Evolutionary conservation across 2,113 vertebrate genomes (phyloP), one percentile per base, ranked within the genome.

Genomic region (Girardinichthys multiradiatus): DNA sequence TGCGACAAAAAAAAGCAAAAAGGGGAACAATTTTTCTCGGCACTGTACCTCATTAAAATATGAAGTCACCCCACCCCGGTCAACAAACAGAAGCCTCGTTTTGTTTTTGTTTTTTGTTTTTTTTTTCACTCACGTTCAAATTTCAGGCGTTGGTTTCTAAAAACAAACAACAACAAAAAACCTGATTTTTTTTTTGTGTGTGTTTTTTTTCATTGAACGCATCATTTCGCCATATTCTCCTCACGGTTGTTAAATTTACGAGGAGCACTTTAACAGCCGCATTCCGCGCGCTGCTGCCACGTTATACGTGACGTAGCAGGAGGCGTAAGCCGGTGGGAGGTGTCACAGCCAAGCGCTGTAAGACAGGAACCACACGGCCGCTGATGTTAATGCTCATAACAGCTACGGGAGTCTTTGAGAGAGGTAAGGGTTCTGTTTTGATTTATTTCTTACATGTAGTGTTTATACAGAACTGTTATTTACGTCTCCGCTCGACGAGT

Each of bases 241-340:
- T 24, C 1, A n/a, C 24, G 17, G 13, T 9, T 1, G 17, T 3
- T n/a, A 17, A 1, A 69, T 77, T 77, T 86, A 74, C 87, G 68
- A 68, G 82, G 4, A 2, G 27, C 19, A 54, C 42, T 0, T 86
- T 70, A 91, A 89, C n/a, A 0, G 88, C 82, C 61, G 10, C 86
- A 45, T 6, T 12, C 28, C 4, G 5, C 21, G 17, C 70, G 39
- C 45, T 11, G 51, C 11, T 87, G 90, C 91, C 89, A 92, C 91
- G 91, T 92, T 73, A 87, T 72, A 45, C 17, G 76, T 90, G 91
- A 91, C 91, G 89, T 84, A 64, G 2, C 27, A 54, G 85, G 83
- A 86, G 85, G 86, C 42, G 88, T 84, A 4, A 79, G 70, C 82
- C 64, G 79, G 17, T 57, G 72, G 67, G 64, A 69, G 81, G 81